Conservation (phyloP, 1,140 invertebrate genomes). For the Triops longicaudatus region DNA sequence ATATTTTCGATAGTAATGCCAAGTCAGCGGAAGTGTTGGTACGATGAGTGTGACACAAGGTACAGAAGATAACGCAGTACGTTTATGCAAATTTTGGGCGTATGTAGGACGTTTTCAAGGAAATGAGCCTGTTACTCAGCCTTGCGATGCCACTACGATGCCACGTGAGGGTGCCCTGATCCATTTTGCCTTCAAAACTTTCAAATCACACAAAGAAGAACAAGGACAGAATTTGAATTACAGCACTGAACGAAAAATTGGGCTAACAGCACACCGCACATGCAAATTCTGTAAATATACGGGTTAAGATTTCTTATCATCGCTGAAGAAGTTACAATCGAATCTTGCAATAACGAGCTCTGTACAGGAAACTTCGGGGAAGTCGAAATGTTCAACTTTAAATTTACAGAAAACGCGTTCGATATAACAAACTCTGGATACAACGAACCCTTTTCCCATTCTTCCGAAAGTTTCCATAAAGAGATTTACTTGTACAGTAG, state of each 20-base stretch:
- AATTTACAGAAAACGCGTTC: too few species aligned
- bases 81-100: background rate
- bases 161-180: background rate
- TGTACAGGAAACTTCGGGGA: too few species aligned
- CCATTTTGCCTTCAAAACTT: background rate
- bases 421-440: too few species aligned
- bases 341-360: too few species aligned
- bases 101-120: background rate
- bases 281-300: background rate
- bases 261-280: background rate
- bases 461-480: too few species aligned
- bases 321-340: too few species aligned
- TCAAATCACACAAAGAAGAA: background rate
- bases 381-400: too few species aligned
- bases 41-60: background rate
- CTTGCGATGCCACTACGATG: background rate
- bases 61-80: background rate
- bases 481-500: too few species aligned
- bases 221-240: too few species aligned
- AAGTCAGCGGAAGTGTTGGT: background rate
- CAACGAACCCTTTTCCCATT: too few species aligned
- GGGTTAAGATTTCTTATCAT: constrained; percentile 3
- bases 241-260: background rate
- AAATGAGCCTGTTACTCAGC: background rate
- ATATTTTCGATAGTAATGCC: background rate